phyloP scores from a whole-genome alignment of 2,797 vertebrate species.

The Microctenopoma steveboyesi region DNA sequence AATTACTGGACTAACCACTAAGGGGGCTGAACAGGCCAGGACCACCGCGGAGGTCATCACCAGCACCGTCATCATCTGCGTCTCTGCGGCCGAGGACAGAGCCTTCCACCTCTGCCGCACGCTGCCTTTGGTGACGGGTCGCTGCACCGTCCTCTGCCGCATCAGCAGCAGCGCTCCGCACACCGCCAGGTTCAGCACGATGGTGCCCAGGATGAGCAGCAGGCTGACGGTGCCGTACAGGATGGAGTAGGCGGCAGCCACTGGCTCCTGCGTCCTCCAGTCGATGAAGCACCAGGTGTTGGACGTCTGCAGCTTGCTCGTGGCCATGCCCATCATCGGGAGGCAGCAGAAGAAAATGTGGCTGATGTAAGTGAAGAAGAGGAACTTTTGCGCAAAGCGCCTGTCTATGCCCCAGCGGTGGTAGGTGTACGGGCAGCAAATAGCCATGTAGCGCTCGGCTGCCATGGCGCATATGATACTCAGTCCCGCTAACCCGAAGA shows the following conservation, averaged over 20 bases:
- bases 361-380: slow-evolving; percentile 88
- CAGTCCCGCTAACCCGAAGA: slow-evolving; percentile 92
- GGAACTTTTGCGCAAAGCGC: slow-evolving; percentile 87
- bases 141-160: slow-evolving; percentile 88
- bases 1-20: slow-evolving; percentile 88
- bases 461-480: slow-evolving; percentile 98
- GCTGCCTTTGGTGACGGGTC: slow-evolving; percentile 79
- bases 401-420: slow-evolving; percentile 89
- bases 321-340: slow-evolving; percentile 89
- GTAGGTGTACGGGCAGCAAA: slow-evolving; percentile 97
- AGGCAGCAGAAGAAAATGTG: slow-evolving; percentile 94
- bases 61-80: slow-evolving; percentile 96
- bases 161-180: slow-evolving; percentile 93
- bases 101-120: slow-evolving; percentile 76
- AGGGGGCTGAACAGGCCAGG: slow-evolving; percentile 93
- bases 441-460: slow-evolving; percentile 94
- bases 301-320: slow-evolving; percentile 82
- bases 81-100: slow-evolving; percentile 91
- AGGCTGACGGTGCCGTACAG: slow-evolving; percentile 93
- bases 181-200: slow-evolving; percentile 92
- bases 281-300: slow-evolving; percentile 96
- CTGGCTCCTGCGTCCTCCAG: slow-evolving; percentile 80
- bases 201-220: slow-evolving; percentile 91
- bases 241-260: slow-evolving; percentile 86
- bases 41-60: slow-evolving; percentile 93